These are phyloP conservation scores for Cerastoderma edule DNA, from an alignment of 2,888 invertebrate genomes.

Conservation along the genomic window DNA sequence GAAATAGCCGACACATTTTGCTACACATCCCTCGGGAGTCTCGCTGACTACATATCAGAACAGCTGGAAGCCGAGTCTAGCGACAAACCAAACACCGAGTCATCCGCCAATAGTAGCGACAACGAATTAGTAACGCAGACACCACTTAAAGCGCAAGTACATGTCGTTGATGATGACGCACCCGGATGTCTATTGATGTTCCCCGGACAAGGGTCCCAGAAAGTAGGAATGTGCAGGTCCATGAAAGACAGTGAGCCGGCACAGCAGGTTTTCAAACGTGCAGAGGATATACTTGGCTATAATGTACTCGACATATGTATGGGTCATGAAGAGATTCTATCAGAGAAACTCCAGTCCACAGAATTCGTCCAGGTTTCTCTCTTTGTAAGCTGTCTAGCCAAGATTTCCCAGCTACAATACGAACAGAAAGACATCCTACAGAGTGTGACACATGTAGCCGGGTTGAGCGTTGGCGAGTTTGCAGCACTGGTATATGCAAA, in stretches of 20 bases:
- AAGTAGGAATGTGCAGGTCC: neutral
- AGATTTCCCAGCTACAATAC: constrained; percentile 16
- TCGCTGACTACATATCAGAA: constrained; percentile 9
- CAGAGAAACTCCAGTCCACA: neutral
- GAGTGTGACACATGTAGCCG: constrained; percentile 22
- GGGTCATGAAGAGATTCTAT: neutral
- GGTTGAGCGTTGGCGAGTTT: constrained; percentile 33
- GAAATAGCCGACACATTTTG: constrained; percentile 37
- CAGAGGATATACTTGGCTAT: neutral
- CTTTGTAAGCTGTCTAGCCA: constrained; percentile 25
- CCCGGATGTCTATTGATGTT: neutral
- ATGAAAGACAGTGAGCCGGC: neutral
- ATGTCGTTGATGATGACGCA: neutral
- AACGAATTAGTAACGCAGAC: neutral
- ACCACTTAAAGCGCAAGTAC: neutral
- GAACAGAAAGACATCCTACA: constrained; percentile 6
- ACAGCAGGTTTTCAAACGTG: neutral
- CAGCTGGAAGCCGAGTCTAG: constrained; percentile 1
- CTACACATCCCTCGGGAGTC: constrained; percentile 14
- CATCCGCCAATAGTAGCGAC: neutral
- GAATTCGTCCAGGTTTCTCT: constrained; percentile 14
- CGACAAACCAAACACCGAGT: neutral
- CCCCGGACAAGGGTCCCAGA: constrained; percentile 3
- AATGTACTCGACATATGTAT: neutral
- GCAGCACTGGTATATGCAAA: constrained; percentile 23